phyloP scores from a whole-genome alignment of 92 coral and sea anemone species.

The Umimayanthus kanabou region DNA sequence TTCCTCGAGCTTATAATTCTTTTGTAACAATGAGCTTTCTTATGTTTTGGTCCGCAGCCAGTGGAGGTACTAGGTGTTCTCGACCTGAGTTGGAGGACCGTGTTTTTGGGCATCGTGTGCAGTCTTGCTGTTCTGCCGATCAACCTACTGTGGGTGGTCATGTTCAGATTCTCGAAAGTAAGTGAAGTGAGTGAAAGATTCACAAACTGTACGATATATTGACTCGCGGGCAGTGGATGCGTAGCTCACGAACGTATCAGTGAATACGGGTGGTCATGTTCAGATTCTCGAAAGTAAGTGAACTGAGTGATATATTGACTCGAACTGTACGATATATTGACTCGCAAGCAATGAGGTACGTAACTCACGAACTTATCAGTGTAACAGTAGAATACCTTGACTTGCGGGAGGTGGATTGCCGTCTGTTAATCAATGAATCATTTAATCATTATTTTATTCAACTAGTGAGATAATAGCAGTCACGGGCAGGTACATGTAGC shows the following conservation, averaged over 20 bases:
- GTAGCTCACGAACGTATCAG: no score
- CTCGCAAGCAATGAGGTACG: neutral
- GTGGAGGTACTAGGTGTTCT: constrained; percentile 63
- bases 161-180: constrained; percentile 73
- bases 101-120: constrained; percentile 65
- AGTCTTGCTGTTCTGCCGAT: constrained; percentile 65
- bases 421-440: no score
- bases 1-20: neutral
- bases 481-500: no score
- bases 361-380: no score
- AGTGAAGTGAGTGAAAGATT: constrained; percentile 4
- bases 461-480: no score
- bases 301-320: neutral
- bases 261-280: constrained; percentile 61
- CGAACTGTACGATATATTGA: neutral
- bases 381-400: neutral
- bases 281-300: constrained; percentile 65
- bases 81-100: constrained; percentile 63
- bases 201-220: neutral
- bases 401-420: neutral
- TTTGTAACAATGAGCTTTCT: neutral
- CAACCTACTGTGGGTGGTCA: constrained; percentile 70
- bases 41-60: constrained; percentile 31
- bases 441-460: no score
- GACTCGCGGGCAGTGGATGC: neutral